phyloP scores from a whole-genome alignment of 2,888 invertebrate genomes.

The Oscheius sp. region DNA sequence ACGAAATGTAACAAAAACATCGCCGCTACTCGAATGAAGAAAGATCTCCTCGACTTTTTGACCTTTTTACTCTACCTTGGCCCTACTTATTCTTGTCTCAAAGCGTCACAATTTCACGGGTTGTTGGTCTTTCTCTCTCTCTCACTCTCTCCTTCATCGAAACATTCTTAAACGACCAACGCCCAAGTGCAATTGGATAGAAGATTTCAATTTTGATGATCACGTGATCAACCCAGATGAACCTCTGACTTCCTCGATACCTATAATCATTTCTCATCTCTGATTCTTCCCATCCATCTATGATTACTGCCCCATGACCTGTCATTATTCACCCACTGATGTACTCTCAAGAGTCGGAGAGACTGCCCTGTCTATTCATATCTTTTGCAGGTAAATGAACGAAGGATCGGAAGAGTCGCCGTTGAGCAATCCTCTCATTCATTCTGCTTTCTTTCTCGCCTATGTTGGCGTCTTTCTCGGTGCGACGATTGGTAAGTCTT shows the following conservation, averaged over 20 bases:
- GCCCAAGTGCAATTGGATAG: too few species aligned
- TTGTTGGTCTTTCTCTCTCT: background rate
- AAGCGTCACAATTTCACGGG: background rate
- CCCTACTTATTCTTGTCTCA: background rate
- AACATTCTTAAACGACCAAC: background rate
- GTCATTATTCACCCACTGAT: background rate
- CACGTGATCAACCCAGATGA: background rate
- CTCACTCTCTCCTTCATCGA: background rate
- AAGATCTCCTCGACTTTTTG: background rate
- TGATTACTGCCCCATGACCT: background rate
- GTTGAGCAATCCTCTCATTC: conserved; percentile 57
- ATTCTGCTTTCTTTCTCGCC: conserved; percentile 56
- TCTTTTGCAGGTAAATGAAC: conserved; percentile 10
- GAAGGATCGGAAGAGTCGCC: conserved; percentile 40
- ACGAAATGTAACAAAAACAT: too few species aligned
- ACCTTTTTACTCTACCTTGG: background rate
- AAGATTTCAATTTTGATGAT: background rate
- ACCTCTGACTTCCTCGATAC: background rate
- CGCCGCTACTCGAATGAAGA: too few species aligned
- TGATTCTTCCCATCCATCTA: background rate
- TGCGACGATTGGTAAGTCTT: conserved; percentile 58
- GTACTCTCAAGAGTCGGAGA: background rate
- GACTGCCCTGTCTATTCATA: background rate
- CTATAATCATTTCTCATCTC: background rate
- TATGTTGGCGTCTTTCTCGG: conserved; percentile 63